Conservation (phyloP, 2,888 invertebrate species). For the Acleris literana region DNA sequence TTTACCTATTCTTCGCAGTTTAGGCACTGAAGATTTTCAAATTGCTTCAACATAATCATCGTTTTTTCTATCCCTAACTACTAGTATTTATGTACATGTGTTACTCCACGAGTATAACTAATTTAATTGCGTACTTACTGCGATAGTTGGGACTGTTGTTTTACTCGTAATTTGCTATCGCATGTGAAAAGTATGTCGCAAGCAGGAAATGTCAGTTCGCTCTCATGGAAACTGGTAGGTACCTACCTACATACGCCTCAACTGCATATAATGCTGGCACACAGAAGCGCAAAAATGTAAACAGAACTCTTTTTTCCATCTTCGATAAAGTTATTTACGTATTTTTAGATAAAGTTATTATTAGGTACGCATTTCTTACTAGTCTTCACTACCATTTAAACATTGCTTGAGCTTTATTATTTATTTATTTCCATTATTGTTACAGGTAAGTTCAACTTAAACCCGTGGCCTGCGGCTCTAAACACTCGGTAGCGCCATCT, state of each 20-base stretch:
- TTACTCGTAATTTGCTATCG: slow-evolving; percentile 52
- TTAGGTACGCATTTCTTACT: background rate
- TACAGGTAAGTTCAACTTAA: slow-evolving; percentile 83
- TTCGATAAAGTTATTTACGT: no score
- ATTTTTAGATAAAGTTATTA: background rate
- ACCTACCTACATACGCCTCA: background rate
- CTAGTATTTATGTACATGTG: no score
- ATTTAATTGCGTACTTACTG: no score
- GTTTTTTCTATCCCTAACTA: no score
- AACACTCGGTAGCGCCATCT: slow-evolving; percentile 52
- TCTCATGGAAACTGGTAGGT: slow-evolving; percentile 59
- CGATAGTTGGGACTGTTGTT: slow-evolving; percentile 10
- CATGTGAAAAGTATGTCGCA: slow-evolving; percentile 65
- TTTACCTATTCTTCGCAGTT: no score
- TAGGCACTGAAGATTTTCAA: no score
- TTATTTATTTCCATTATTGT: slow-evolving; percentile 52
- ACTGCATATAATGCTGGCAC: slow-evolving; percentile 8
- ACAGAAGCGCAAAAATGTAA: background rate
- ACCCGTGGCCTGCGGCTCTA: background rate
- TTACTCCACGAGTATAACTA: no score
- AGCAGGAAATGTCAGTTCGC: slow-evolving; percentile 71
- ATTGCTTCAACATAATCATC: no score
- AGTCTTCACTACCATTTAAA: no score
- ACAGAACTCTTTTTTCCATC: background rate
- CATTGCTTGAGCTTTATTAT: slow-evolving; percentile 37